phyloP scores from a whole-genome alignment of 1,140 invertebrate genomes.

The Mycetomoellerius zeteki region DNA sequence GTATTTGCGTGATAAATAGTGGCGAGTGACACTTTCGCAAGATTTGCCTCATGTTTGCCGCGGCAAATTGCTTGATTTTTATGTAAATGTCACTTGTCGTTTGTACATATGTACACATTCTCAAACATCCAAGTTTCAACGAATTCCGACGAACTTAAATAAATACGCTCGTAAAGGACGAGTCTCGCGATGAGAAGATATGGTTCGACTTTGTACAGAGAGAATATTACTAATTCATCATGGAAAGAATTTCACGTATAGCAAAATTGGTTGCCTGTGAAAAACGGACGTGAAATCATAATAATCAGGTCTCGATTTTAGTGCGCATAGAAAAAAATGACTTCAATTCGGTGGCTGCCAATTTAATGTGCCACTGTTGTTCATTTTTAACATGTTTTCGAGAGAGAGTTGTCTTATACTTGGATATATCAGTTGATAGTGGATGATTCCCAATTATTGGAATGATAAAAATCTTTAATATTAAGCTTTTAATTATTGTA shows the following conservation, averaged over 20 bases:
- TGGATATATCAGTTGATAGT: not conserved
- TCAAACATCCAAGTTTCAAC: not conserved
- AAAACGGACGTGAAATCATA: not conserved
- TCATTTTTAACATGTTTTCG: not conserved
- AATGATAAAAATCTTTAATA: too few relatives aligned
- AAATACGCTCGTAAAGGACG: constrained; percentile 23
- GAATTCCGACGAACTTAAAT: constrained; percentile 8
- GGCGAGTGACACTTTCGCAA: constrained; percentile 22
- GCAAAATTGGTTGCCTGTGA: not conserved
- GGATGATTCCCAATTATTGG: too few relatives aligned
- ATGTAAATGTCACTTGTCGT: constrained; percentile 24
- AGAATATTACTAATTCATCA: not conserved
- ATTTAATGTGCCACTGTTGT: not conserved
- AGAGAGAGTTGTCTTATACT: not conserved
- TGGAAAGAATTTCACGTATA: not conserved
- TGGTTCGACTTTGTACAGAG: not conserved
- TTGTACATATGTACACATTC: not conserved
- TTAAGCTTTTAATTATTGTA: too few relatives aligned
- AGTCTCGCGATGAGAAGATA: not conserved
- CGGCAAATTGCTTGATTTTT: not conserved
- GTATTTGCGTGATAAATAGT: not conserved
- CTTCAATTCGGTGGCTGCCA: not conserved
- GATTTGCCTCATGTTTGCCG: not conserved
- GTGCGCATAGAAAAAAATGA: not conserved
- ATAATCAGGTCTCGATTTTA: not conserved